These are phyloP conservation scores for Clunio marinus DNA, from an alignment of 2,888 invertebrate species.

Conservation along the genomic window DNA sequence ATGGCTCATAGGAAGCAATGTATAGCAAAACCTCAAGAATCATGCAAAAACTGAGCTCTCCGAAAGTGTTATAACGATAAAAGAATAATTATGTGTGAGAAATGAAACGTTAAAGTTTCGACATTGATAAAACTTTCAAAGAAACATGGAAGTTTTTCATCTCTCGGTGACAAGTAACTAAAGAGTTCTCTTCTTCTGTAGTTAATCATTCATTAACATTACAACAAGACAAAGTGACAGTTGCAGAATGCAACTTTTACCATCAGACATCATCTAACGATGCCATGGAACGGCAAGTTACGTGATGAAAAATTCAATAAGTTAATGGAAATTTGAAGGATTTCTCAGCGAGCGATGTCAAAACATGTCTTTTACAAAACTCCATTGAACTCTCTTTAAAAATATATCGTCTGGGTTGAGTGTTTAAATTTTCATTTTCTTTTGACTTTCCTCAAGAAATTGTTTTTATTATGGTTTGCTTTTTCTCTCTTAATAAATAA, in stretches of 20 bases:
- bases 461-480: too few species aligned
- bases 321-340: background rate
- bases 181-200: background rate
- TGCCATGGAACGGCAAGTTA: background rate
- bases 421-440: too few species aligned
- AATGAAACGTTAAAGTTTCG: conserved; percentile 27
- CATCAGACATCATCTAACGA: background rate
- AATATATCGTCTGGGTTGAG: too few species aligned
- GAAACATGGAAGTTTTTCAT: background rate
- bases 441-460: too few species aligned
- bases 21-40: background rate
- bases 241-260: conserved; percentile 16
- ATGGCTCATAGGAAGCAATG: background rate
- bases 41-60: background rate
- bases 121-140: background rate
- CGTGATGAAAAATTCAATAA: conserved; percentile 24
- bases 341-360: background rate
- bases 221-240: conserved; percentile 10
- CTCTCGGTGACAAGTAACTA: conserved; percentile 4
- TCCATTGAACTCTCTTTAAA: too few species aligned
- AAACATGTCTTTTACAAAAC: background rate
- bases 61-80: conserved; percentile 8
- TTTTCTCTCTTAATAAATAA: too few species aligned
- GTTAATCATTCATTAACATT: conserved; percentile 34
- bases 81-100: conserved; percentile 35